These are phyloP conservation scores for Deroptyus accipitrinus DNA, from an alignment of 2,113 vertebrate genomes.

Conservation along the genomic window DNA sequence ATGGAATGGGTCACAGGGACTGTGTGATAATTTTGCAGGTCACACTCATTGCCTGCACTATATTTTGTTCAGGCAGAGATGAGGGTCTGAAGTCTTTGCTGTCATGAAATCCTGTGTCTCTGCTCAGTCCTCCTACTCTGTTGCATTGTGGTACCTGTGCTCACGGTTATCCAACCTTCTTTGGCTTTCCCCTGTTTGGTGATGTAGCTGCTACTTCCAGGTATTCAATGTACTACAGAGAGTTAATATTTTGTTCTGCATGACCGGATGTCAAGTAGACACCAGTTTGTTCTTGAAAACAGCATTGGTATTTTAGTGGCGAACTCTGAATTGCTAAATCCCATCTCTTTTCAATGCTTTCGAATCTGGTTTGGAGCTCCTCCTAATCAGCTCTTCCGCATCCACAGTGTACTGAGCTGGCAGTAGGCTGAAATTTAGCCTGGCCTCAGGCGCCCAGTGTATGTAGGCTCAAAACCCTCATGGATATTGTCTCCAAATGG, in stretches of 20 bases:
- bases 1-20: not conserved
- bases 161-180: not conserved
- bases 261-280: not conserved
- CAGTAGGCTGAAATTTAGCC: not conserved
- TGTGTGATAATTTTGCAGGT: not conserved
- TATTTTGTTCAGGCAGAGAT: not conserved
- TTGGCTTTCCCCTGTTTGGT: not conserved
- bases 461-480: not conserved
- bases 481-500: not conserved
- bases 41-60: rapidly evolving
- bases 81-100: not conserved
- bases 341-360: not conserved
- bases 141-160: not conserved
- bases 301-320: not conserved
- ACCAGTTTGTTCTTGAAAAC: not conserved
- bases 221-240: not conserved
- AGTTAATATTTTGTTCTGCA: not conserved
- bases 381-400: not conserved
- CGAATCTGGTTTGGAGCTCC: not conserved
- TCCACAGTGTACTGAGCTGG: not conserved
- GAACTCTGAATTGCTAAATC: not conserved
- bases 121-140: not conserved
- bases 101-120: not conserved
- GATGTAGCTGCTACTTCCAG: not conserved
- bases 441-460: not conserved